Conservation (phyloP, 2,797 vertebrate species). For the Peromyscus eremicus region DNA sequence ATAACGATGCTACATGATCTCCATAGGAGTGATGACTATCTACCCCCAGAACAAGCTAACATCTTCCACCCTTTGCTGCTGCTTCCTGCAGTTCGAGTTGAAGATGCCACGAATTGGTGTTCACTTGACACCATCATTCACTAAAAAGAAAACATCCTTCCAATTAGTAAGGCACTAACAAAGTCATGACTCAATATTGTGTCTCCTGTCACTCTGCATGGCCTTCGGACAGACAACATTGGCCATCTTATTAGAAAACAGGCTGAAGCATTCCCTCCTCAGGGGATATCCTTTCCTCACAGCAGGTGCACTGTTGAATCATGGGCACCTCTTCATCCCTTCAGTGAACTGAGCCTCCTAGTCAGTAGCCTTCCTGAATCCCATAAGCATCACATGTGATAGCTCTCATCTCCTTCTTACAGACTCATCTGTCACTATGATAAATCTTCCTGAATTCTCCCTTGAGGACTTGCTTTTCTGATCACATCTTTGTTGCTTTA, state of each 20-base stretch:
- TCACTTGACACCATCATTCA: not conserved
- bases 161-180: not conserved
- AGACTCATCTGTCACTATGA: not conserved
- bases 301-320: not conserved
- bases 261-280: not conserved
- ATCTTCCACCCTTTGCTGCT: not conserved
- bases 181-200: not conserved
- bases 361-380: not conserved
- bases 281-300: not conserved
- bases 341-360: not conserved
- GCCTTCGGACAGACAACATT: not conserved
- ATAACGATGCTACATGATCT: not conserved
- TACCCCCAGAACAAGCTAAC: not conserved
- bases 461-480: not conserved
- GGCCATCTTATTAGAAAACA: not conserved
- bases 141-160: not conserved
- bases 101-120: not conserved
- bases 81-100: not conserved
- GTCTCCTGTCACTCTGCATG: not conserved
- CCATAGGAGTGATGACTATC: not conserved
- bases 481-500: not conserved
- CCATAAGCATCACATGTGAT: not conserved
- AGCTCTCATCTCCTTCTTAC: not conserved
- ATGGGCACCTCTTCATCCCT: not conserved
- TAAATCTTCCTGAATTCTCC: not conserved